Percentiles rank a stretch among this genome's conserved stretches.
Conservation (phyloP, 1,140 invertebrate genomes). For the Leptinotarsa undecemlineata region DNA sequence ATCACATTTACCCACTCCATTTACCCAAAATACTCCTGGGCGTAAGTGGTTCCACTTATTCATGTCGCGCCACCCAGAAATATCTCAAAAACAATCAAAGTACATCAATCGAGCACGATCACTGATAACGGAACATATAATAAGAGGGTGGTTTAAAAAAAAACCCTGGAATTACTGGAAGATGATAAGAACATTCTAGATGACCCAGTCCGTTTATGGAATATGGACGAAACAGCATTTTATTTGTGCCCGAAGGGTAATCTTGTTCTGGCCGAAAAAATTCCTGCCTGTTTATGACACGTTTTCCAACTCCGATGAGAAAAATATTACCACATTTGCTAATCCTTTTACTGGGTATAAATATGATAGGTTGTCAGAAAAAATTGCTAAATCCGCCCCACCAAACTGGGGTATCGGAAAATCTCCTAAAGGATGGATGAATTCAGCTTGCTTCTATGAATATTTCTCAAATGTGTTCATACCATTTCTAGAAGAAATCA, state of each 20-base stretch:
- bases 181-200: slow-evolving; percentile 39
- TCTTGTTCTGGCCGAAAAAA: slow-evolving; percentile 47
- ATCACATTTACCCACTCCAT: slow-evolving; percentile 18
- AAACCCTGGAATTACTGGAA: slow-evolving; percentile 33
- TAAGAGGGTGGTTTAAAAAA: slow-evolving; percentile 41
- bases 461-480: slow-evolving; percentile 3
- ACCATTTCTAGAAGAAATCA: background rate
- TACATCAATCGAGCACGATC: slow-evolving; percentile 33
- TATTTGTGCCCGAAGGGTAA: slow-evolving; percentile 46
- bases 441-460: background rate
- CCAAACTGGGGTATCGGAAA: slow-evolving; percentile 37
- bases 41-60: slow-evolving; percentile 44
- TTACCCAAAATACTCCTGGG: slow-evolving; percentile 37
- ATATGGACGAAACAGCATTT: slow-evolving; percentile 50
- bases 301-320: slow-evolving; percentile 47
- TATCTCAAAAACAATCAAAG: slow-evolving; percentile 40
- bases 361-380: slow-evolving; percentile 45
- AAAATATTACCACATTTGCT: slow-evolving; percentile 49
- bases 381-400: slow-evolving; percentile 13
- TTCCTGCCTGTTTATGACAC: slow-evolving; percentile 48
- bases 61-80: slow-evolving; percentile 36
- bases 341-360: slow-evolving; percentile 48
- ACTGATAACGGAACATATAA: slow-evolving; percentile 35
- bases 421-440: slow-evolving; percentile 47
- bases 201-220: slow-evolving; percentile 43